Evolutionary conservation across 2,888 invertebrate genomes (phyloP).

Genomic region (Hypselothyrea guttata): DNA sequence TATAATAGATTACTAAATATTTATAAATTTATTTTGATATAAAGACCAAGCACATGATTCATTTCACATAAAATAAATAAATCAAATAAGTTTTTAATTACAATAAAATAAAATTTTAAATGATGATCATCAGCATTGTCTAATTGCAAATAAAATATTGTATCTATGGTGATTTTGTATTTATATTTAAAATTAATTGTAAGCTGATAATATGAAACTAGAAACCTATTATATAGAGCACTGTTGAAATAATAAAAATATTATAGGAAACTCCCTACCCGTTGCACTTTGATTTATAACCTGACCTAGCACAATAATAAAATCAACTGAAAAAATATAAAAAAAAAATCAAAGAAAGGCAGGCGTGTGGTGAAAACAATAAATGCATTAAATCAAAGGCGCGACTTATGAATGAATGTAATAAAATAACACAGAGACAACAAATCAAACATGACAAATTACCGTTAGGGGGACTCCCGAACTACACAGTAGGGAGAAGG

Average conservation of each 20-base stretch:
- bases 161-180: too few species aligned
- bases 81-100: not conserved
- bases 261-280: not conserved
- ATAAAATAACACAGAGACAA: constrained; percentile 73
- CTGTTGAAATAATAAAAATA: too few species aligned
- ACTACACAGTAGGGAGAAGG: constrained; percentile 27
- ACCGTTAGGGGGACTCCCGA: constrained; percentile 44
- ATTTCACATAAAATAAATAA: too few species aligned
- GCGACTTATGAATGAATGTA: constrained; percentile 71
- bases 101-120: not conserved
- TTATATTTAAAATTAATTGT: too few species aligned
- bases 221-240: too few species aligned
- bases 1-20: too few species aligned
- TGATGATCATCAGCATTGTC: too few species aligned
- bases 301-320: constrained; percentile 69
- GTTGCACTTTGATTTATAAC: constrained; percentile 59
- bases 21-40: too few species aligned
- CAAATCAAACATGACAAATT: constrained; percentile 77
- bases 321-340: constrained; percentile 2
- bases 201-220: too few species aligned
- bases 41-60: too few species aligned
- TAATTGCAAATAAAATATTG: too few species aligned
- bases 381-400: constrained; percentile 65
- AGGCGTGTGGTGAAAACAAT: constrained; percentile 40
- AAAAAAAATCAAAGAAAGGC: not conserved